These are phyloP conservation scores for Platorchestia sp. DNA, from an alignment of 1,140 invertebrate genomes.

Conservation along the genomic window DNA sequence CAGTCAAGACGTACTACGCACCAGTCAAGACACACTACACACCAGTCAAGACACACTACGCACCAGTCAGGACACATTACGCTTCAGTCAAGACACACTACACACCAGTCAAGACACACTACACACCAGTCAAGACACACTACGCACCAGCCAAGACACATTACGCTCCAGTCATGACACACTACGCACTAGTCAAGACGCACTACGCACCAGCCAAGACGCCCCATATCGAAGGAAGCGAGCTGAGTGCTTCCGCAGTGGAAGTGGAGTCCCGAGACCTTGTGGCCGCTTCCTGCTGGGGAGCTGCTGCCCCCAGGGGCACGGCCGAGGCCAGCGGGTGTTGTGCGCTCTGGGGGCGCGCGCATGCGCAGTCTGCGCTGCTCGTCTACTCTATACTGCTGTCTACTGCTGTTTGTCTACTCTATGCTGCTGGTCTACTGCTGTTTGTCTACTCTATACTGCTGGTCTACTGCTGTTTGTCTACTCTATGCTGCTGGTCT, in stretches of 20 bases:
- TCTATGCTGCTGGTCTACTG: too few relatives aligned
- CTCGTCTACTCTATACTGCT: too few relatives aligned
- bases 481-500: too few relatives aligned
- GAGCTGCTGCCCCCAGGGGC: background rate
- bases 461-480: too few relatives aligned
- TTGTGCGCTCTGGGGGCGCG: too few relatives aligned
- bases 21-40: background rate
- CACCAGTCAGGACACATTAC: background rate
- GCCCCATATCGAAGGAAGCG: background rate
- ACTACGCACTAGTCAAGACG: background rate
- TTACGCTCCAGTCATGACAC: background rate
- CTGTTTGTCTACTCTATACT: too few relatives aligned
- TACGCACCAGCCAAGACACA: background rate
- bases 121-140: background rate
- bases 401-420: background rate
- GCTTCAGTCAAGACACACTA: background rate
- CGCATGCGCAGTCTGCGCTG: too few relatives aligned
- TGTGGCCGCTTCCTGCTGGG: background rate
- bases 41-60: background rate
- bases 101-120: background rate
- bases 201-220: background rate
- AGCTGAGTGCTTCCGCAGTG: background rate
- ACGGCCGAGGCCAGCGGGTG: background rate
- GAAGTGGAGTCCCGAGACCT: background rate
- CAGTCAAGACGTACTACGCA: background rate